Percentiles rank a stretch among this genome's conserved stretches.
These are phyloP conservation scores for Malacoctenus gilli DNA, from an alignment of 2,797 vertebrate genomes.

Conservation along the genomic window DNA sequence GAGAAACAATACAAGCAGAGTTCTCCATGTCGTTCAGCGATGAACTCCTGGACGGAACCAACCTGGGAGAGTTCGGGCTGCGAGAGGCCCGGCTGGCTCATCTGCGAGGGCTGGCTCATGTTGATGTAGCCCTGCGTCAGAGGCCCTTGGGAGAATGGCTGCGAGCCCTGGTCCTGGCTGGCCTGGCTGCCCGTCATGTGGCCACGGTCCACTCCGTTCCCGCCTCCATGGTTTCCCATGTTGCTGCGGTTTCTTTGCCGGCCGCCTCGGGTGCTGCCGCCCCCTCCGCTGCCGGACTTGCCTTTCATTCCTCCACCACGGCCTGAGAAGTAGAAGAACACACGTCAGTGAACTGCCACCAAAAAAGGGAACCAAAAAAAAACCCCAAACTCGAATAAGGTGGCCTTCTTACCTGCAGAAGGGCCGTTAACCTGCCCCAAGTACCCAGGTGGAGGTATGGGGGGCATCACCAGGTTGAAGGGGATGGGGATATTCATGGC, in stretches of 20 bases:
- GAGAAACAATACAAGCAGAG: no score
- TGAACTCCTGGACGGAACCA: not conserved
- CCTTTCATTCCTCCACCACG: constrained; percentile 89
- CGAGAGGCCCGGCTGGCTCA: constrained; percentile 96
- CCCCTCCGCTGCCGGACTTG: constrained; percentile 88
- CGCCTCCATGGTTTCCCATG: constrained; percentile 76
- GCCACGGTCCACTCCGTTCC: constrained; percentile 79
- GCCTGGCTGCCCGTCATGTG: constrained; percentile 86
- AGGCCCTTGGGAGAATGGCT: constrained; percentile 96
- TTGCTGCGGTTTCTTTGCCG: constrained; percentile 89
- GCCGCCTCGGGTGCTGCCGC: constrained; percentile 83
- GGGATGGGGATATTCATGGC: constrained; percentile 97
- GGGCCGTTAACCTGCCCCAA: constrained; percentile 93
- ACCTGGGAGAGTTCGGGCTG: constrained; percentile 97
- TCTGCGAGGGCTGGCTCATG: constrained; percentile 98
- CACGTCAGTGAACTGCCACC: not conserved
- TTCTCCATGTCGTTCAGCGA: not conserved
- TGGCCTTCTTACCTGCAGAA: constrained; percentile 80
- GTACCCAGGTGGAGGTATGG: constrained; percentile 92
- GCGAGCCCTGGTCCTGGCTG: constrained; percentile 93
- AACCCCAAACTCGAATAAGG: no score
- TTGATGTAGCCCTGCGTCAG: constrained; percentile 96
- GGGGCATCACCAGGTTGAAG: constrained; percentile 96
- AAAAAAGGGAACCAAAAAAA: not conserved
- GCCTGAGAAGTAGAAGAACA: constrained; percentile 70